Evolutionary conservation across 2,888 invertebrate genomes (phyloP).

Genomic region (Seira musarum): DNA sequence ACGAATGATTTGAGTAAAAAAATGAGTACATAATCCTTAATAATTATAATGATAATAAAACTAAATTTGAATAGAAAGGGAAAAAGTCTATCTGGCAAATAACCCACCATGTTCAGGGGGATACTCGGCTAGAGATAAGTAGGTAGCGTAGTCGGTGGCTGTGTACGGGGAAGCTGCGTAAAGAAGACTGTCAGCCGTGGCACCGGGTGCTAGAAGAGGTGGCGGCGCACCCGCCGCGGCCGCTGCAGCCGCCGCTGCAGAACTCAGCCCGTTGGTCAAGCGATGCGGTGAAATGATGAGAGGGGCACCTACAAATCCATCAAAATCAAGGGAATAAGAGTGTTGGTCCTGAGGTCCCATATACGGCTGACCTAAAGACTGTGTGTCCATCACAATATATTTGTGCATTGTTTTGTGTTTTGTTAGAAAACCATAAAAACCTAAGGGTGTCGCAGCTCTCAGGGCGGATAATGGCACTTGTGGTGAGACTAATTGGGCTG

Average conservation of each 20-base stretch:
- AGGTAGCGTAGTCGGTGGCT: slow-evolving; percentile 85
- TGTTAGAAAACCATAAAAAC: slow-evolving; percentile 70
- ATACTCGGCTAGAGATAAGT: slow-evolving; percentile 82
- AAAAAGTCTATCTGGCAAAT: slow-evolving; percentile 68
- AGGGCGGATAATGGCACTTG: slow-evolving; percentile 70
- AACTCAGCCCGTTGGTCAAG: slow-evolving; percentile 67
- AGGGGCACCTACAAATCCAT: slow-evolving; percentile 81
- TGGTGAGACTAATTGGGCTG: slow-evolving; percentile 69
- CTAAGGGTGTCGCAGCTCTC: slow-evolving; percentile 69
- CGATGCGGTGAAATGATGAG: slow-evolving; percentile 87
- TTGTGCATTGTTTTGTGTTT: slow-evolving; percentile 68
- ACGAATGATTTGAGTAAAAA: slow-evolving; percentile 15
- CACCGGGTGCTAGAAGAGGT: slow-evolving; percentile 79
- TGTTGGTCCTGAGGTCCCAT: slow-evolving; percentile 60
- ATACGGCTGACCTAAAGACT: slow-evolving; percentile 65
- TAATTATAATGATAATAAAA: slow-evolving; percentile 27
- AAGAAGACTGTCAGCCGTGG: slow-evolving; percentile 84
- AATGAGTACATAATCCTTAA: slow-evolving; percentile 6
- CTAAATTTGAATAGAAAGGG: slow-evolving; percentile 4
- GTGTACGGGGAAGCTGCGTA: slow-evolving; percentile 80
- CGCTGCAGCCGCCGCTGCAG: slow-evolving; percentile 79
- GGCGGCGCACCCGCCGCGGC: slow-evolving; percentile 76
- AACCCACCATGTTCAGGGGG: slow-evolving; percentile 70
- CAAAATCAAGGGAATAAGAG: slow-evolving; percentile 68
- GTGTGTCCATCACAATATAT: slow-evolving; percentile 68